These are phyloP conservation scores for Stenolophus ochropezus DNA, from an alignment of 2,888 invertebrate genomes.

Conservation along the genomic window DNA sequence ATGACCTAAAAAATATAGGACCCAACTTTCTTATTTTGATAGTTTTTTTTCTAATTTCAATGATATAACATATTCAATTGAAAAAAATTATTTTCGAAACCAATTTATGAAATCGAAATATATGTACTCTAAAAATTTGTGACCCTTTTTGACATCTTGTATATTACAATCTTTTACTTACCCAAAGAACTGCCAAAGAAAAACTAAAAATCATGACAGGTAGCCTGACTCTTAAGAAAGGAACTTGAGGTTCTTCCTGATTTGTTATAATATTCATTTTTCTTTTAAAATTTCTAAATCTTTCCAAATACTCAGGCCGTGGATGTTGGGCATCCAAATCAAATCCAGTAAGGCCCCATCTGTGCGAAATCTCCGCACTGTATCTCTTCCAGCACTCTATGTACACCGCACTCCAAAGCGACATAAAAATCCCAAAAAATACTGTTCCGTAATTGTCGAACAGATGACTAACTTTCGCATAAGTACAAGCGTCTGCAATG, in stretches of 20 bases:
- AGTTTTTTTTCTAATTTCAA: too few relatives aligned
- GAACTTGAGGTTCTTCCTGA: slow-evolving; percentile 82
- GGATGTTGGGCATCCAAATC: slow-evolving; percentile 85
- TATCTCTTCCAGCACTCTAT: slow-evolving; percentile 88
- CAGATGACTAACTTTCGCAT: slow-evolving; percentile 84
- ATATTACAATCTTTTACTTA: slow-evolving; percentile 63
- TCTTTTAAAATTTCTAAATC: slow-evolving; percentile 68
- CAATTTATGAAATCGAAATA: too few relatives aligned
- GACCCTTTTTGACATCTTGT: too few relatives aligned
- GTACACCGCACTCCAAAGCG: slow-evolving; percentile 87
- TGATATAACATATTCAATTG: too few relatives aligned
- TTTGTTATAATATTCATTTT: slow-evolving; percentile 77
- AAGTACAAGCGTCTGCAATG: slow-evolving; percentile 82
- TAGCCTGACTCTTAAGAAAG: slow-evolving; percentile 85
- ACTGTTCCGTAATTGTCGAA: slow-evolving; percentile 89
- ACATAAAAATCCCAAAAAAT: slow-evolving; percentile 87
- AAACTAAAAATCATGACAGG: slow-evolving; percentile 84
- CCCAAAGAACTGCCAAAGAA: slow-evolving; percentile 78
- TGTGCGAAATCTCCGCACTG: slow-evolving; percentile 84
- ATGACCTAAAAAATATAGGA: too few relatives aligned
- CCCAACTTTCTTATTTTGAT: too few relatives aligned
- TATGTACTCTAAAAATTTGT: too few relatives aligned
- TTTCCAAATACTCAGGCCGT: slow-evolving; percentile 79
- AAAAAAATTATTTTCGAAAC: too few relatives aligned
- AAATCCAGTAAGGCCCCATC: slow-evolving; percentile 88